Base-by-base conservation (phyloP, 1,140 invertebrate genomes). In the Chironomus tepperi region DNA sequence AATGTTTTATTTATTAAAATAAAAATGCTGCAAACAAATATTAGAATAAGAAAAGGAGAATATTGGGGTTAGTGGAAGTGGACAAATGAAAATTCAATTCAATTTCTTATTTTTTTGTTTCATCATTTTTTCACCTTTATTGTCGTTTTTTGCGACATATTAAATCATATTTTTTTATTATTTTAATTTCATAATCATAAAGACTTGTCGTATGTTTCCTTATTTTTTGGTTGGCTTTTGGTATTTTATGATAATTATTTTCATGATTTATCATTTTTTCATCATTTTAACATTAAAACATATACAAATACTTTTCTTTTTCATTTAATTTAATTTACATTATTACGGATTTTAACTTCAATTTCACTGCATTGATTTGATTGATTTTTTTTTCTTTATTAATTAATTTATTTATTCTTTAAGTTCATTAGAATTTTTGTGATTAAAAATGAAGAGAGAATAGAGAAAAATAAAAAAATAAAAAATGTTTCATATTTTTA, bases 121-220 rank as follows among this genome's bases (percentile, higher is more conserved):
- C 65, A 70, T 70, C 65, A 70, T 70, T 70, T 70, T 70, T 70
- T 21, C 16, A 6, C 19, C 19, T 70, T 70, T 70, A 70, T 70
- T 70, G 65, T 70, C 65, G 65, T 70, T 70, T 57, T n/a, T 70
- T 70, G 65, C 65, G 65, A 70, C 65, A 70, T 70, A 70, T 70
- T 70, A 70, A 70, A 70, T 70, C 16, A 18, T 19, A 70, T 70
- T 70, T 19, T 67, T 21, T 19, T 18, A 70, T 21, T 70, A 18
- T 18, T 18, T 70, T 70, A 18, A 9, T 70, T 70, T 18, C 65
- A 70, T 70, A 70, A 70, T 70, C 65, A 70, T 70, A 70, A 70
- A 70, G 65, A 70, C 65, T 70, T 70, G 65, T 70, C 65, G 65
- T 70, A 70, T 70, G n/a, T 70, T 67, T 57, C 8, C 8, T 7